Base-by-base conservation (phyloP, 2,797 vertebrate species). In the Phalanger gymnotis region DNA sequence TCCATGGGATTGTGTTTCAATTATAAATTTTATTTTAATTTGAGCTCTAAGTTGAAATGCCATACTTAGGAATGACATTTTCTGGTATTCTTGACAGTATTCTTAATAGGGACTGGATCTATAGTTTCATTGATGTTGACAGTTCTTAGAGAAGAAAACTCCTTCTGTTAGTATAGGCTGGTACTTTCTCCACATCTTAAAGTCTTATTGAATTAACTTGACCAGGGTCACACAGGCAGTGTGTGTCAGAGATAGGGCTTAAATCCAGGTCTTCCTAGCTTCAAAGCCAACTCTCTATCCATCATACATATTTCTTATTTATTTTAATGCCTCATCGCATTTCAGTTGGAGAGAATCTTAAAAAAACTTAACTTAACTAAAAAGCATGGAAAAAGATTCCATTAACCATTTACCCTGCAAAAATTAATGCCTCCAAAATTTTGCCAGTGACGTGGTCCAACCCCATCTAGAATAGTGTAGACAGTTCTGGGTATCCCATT, bases 11-110 rank as follows among this genome's bases (percentile, higher is more conserved):
- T 73, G 92, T 94, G 66, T 57, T 96, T 54, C 81, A 94, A 95
- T 95, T 93, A 95, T 94, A 40, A 54, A 94, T 90, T 91, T 95
- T 54, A 94, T 96, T 96, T 95, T 97, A 96, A 96, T 89, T 47
- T 87, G 73, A 87, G 7, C 73, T 87, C 47, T 87, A 87, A 27
- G 3, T 47, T 51, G 73, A 47, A 47, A 93, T 92, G n/a, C 27
- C 92, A n/a, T 96, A 94, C 53, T 94, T 52, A 57, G 40, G 47
- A 34, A 31, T 87, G 22, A 47, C 22, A 87, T 87, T 87, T 40
- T 87, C 40, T 87, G 40, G 0, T 87, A 87, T 87, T 40, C 0
- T 87, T 87, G 25, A 87, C 7, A 73, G 34, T 73, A 87, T 27
- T 27, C 40, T 87, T 87, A 12, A 27, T 87, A 27, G 40, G 40